phyloP scores from a whole-genome alignment of 1,140 invertebrate genomes.

The Chrysomallon squamiferum region DNA sequence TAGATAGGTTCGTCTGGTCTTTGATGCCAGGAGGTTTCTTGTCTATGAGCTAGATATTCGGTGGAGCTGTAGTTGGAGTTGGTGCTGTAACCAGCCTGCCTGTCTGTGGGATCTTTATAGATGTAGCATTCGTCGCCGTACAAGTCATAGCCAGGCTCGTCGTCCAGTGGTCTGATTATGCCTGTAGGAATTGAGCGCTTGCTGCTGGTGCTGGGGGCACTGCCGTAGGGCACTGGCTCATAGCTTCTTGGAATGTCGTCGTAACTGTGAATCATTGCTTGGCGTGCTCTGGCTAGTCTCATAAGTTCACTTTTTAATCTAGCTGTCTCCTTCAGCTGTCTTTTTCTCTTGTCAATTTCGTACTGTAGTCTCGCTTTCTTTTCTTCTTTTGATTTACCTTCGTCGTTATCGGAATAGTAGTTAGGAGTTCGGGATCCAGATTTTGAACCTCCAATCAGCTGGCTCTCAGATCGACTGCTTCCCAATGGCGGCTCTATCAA shows the following conservation, averaged over 20 bases:
- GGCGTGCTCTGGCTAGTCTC: constrained; percentile 48
- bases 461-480: constrained; percentile 34
- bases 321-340: constrained; percentile 72
- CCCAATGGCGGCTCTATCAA: constrained; percentile 11
- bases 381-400: constrained; percentile 63
- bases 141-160: constrained; percentile 19
- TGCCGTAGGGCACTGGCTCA: not conserved
- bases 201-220: too few relatives aligned
- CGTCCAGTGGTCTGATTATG: constrained; percentile 58
- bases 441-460: constrained; percentile 12
- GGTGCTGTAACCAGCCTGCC: constrained; percentile 5
- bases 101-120: constrained; percentile 7
- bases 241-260: constrained; percentile 53
- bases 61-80: constrained; percentile 55
- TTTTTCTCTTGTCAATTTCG: constrained; percentile 71
- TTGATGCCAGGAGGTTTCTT: constrained; percentile 39
- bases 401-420: constrained; percentile 46
- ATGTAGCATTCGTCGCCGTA: constrained; percentile 13
- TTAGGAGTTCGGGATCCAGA: constrained; percentile 21
- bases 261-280: constrained; percentile 51
- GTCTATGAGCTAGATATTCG: constrained; percentile 58
- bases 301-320: constrained; percentile 69
- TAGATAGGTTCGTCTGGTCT: constrained; percentile 32
- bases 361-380: constrained; percentile 72
- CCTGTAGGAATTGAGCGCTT: constrained; percentile 62